Evolutionary conservation across 2,797 vertebrate genomes (phyloP).

Genomic region (Simalia tracyae): DNA sequence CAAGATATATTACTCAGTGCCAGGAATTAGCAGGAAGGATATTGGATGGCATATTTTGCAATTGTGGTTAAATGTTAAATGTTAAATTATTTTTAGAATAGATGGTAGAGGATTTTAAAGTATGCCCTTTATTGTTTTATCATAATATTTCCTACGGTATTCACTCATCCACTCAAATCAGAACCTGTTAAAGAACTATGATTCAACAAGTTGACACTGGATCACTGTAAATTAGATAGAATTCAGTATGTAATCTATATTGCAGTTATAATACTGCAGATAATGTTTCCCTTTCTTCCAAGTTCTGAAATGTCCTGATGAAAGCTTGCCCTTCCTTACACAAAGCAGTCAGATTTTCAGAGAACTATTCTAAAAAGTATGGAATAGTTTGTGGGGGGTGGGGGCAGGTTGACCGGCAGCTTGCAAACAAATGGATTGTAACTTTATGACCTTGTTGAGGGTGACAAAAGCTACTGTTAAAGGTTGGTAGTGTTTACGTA

Average conservation of each 20-base stretch:
- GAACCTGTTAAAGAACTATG: conserved; percentile 37
- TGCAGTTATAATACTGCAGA: conserved; percentile 31
- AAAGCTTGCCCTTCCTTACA: conserved; percentile 19
- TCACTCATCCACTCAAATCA: conserved; percentile 36
- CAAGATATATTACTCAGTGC: neutral
- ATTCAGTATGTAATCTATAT: conserved; percentile 27
- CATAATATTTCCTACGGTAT: conserved; percentile 23
- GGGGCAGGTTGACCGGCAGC: too few species aligned
- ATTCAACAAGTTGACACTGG: conserved; percentile 22
- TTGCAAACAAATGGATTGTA: neutral
- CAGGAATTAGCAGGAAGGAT: neutral
- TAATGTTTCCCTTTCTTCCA: conserved; percentile 35
- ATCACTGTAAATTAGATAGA: conserved; percentile 44
- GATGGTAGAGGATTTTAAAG: neutral
- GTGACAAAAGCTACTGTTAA: neutral
- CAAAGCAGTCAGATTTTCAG: neutral
- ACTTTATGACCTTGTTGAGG: neutral
- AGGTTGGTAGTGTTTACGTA: neutral
- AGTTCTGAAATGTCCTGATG: conserved; percentile 5
- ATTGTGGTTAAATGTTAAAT: neutral
- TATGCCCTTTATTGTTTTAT: neutral
- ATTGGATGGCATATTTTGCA: neutral
- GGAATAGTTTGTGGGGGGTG: neutral
- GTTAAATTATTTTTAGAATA: neutral
- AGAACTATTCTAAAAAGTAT: neutral